Evolutionary conservation across 2,113 vertebrate species (phyloP).

Genomic region (Lontra canadensis): DNA sequence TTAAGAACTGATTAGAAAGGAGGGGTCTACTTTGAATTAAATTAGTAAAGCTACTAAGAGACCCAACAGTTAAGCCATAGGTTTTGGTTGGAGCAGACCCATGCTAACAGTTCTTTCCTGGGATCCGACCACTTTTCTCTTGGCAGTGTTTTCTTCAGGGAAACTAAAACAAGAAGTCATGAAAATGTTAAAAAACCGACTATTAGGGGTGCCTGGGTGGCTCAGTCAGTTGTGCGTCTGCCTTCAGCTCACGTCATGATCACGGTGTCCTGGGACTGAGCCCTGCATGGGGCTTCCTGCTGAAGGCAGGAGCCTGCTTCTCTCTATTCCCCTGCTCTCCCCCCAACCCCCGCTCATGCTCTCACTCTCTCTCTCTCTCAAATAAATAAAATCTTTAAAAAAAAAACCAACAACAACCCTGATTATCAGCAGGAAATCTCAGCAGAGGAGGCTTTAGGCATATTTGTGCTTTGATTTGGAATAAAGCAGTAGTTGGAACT

Average conservation of each 20-base stretch:
- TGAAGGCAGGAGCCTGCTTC: not conserved
- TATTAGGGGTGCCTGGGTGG: not conserved
- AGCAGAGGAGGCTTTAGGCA: not conserved
- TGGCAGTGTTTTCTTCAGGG: not conserved
- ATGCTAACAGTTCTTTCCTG: not conserved
- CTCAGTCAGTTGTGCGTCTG: not conserved
- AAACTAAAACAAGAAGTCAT: not conserved
- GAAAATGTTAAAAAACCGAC: not conserved
- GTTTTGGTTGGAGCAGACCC: not conserved
- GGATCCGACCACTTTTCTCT: not conserved
- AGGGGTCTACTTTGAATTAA: not conserved
- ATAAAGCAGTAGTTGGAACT: not conserved
- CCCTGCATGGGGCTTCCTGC: too few species aligned
- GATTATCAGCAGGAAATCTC: not conserved
- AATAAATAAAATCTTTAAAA: not conserved
- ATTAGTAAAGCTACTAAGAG: conserved; percentile 40
- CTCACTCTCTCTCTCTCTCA: too few species aligned
- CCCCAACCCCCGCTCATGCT: not conserved
- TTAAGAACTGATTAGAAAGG: not conserved
- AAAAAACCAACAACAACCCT: not conserved
- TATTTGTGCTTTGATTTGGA: not conserved
- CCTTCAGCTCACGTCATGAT: not conserved
- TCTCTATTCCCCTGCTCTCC: not conserved
- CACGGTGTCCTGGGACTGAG: not conserved
- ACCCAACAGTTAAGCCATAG: not conserved